phyloP scores from a whole-genome alignment of 2,888 invertebrate genomes.

The Nephrotoma flavescens region DNA sequence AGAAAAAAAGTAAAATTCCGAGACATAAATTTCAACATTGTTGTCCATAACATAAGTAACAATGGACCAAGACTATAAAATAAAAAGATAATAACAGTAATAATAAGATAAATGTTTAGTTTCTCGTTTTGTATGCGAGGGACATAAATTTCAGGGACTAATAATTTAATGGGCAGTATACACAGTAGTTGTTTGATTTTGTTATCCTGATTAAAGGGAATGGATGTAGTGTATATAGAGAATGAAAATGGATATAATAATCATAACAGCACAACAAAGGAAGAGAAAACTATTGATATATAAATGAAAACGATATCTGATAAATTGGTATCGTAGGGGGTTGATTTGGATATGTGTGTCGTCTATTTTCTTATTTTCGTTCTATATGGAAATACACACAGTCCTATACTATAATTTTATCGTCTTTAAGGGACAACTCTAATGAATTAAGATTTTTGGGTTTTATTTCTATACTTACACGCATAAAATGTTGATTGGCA shows the following conservation, averaged over 20 bases:
- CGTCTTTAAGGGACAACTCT: neutral
- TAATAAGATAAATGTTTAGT: neutral
- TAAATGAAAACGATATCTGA: neutral
- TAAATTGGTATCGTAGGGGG: neutral
- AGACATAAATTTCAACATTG: neutral
- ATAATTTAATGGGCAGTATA: neutral
- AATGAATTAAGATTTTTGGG: neutral
- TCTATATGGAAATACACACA: neutral
- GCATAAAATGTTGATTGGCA: neutral
- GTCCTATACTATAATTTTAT: neutral
- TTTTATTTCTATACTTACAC: neutral
- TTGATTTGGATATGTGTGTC: neutral
- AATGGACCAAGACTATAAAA: neutral
- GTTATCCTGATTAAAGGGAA: neutral
- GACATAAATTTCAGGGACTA: neutral
- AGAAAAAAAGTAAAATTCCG: neutral
- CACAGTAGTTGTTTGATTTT: neutral
- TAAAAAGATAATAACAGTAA: neutral
- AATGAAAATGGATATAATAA: neutral
- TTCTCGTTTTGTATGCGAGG: neutral
- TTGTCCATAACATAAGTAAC: neutral
- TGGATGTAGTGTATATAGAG: neutral
- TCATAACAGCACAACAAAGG: neutral
- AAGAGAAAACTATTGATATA: neutral
- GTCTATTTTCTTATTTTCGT: neutral